These are phyloP conservation scores for Cacatua alba DNA, from an alignment of 2,113 vertebrate species.

Conservation along the genomic window DNA sequence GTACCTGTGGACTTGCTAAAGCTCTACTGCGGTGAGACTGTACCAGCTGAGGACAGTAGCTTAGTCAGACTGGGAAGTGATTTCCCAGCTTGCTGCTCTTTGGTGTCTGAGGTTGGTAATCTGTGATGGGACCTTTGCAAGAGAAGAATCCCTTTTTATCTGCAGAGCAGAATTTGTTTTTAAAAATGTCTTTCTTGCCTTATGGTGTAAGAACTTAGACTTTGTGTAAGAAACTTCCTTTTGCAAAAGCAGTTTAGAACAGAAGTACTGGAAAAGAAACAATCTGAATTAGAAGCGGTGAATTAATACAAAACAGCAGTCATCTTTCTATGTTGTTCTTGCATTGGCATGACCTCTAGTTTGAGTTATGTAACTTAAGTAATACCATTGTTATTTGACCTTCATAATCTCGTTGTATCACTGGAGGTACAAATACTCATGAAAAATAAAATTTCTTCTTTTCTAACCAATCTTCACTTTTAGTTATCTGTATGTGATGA, in stretches of 20 bases:
- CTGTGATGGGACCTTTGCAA: background rate
- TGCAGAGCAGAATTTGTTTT: background rate
- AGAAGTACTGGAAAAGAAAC: background rate
- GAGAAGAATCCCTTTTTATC: background rate
- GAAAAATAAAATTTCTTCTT: background rate
- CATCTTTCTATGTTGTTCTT: background rate
- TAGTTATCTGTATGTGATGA: background rate
- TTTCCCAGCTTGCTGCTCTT: background rate
- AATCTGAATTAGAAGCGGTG: background rate
- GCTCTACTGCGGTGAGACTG: background rate
- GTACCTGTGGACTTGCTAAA: background rate
- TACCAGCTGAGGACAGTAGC: background rate
- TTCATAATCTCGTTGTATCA: conserved; percentile 7
- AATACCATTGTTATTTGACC: conserved; percentile 36
- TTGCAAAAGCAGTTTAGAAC: background rate
- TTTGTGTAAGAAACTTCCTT: background rate
- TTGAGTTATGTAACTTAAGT: conserved; percentile 33
- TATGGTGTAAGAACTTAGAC: background rate
- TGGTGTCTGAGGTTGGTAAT: background rate
- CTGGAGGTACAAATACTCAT: background rate
- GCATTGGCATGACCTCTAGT: background rate
- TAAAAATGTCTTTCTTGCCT: background rate
- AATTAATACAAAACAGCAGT: background rate
- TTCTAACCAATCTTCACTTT: background rate
- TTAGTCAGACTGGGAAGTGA: background rate